Conservation (phyloP, 2,888 invertebrate genomes). For the Chironomus tentans region DNA sequence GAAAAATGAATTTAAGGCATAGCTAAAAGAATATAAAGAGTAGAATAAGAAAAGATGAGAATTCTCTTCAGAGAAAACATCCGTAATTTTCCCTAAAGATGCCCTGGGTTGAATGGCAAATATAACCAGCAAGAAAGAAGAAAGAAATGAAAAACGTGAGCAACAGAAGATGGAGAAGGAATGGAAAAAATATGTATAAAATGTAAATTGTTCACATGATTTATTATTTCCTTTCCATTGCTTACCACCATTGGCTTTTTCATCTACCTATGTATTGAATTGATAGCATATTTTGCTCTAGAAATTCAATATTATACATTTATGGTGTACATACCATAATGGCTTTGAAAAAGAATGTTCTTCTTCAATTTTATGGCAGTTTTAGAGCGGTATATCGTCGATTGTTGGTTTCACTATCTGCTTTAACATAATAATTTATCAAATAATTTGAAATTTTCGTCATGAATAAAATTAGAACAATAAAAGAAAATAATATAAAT, state of each 20-base stretch:
- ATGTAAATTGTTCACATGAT: conserved; percentile 11
- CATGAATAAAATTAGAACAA: too few species aligned
- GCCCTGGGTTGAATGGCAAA: not conserved
- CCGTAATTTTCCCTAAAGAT: not conserved
- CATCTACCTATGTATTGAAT: not conserved
- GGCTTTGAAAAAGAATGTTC: too few species aligned
- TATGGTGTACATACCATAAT: too few species aligned
- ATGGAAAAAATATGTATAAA: not conserved
- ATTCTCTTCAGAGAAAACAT: not conserved
- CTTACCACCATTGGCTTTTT: not conserved
- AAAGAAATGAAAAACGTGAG: not conserved
- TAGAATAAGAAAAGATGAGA: not conserved
- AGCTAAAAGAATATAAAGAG: too few species aligned
- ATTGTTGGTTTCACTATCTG: too few species aligned
- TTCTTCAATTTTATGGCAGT: too few species aligned
- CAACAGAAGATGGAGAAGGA: not conserved
- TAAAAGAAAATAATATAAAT: too few species aligned
- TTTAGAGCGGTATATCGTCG: too few species aligned
- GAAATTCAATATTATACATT: too few species aligned
- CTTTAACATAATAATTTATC: too few species aligned
- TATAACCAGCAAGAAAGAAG: not conserved
- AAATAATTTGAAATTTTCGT: too few species aligned
- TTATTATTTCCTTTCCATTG: not conserved
- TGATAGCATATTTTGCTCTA: too few species aligned
- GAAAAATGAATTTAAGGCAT: not conserved